Percentiles rank a stretch among this genome's conserved stretches.
These are phyloP conservation scores for Tupiocoris notatus DNA, from an alignment of 2,888 invertebrate species.

Conservation along the genomic window DNA sequence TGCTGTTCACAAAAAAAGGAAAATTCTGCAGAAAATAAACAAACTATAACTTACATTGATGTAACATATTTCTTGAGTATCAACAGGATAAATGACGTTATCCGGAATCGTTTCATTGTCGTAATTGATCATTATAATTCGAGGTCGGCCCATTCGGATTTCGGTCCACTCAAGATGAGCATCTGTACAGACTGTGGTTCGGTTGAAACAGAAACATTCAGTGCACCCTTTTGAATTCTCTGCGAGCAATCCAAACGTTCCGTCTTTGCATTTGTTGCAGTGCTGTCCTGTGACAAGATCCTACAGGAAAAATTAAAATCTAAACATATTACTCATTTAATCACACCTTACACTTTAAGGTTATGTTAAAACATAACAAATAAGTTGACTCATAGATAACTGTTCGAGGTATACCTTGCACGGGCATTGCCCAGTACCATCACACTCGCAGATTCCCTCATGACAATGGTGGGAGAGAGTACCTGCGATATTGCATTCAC, in stretches of 20 bases:
- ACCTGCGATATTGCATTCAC: conserved; percentile 73
- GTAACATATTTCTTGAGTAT: conserved; percentile 54
- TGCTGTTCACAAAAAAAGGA: neutral
- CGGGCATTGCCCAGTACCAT: conserved; percentile 74
- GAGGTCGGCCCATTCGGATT: conserved; percentile 59
- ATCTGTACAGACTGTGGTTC: conserved; percentile 76
- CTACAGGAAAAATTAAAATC: conserved; percentile 55
- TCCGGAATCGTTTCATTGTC: conserved; percentile 51
- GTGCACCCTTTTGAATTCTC: conserved; percentile 86
- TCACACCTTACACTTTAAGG: too few relatives aligned
- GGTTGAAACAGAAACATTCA: conserved; percentile 93
- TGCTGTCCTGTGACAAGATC: conserved; percentile 77
- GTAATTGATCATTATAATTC: conserved; percentile 52
- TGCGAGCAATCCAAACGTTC: conserved; percentile 79
- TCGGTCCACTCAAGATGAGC: conserved; percentile 81
- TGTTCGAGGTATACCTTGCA: conserved; percentile 74
- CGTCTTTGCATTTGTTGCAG: conserved; percentile 78
- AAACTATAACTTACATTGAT: conserved; percentile 52
- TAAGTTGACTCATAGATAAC: too few relatives aligned
- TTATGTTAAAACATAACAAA: too few relatives aligned
- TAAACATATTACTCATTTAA: neutral
- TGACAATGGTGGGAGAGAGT: conserved; percentile 54
- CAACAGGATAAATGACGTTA: conserved; percentile 52
- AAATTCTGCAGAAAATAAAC: too few relatives aligned
- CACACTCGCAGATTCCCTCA: conserved; percentile 76